Conservation (phyloP, 2,888 invertebrate genomes). For the Abrostola triplasia region DNA sequence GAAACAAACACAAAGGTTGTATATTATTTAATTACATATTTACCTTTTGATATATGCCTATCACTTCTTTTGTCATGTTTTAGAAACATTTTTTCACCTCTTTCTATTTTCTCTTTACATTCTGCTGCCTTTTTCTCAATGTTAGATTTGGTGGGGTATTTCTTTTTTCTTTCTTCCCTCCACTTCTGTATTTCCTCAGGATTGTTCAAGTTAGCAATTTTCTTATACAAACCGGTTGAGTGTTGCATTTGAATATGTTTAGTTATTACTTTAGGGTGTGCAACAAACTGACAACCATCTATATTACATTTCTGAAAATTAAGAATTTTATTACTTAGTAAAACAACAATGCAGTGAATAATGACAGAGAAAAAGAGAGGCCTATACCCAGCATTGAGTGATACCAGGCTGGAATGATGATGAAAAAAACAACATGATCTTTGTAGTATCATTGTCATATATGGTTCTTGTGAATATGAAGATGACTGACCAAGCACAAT, state of each 20-base stretch:
- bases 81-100: constrained; percentile 92
- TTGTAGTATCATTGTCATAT: no score
- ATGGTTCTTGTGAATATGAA: no score
- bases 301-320: constrained; percentile 90
- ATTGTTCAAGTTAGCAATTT: constrained; percentile 92
- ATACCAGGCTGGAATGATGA: no score
- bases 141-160: constrained; percentile 92
- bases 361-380: no score
- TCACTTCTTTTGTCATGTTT: constrained; percentile 68
- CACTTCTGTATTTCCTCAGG: constrained; percentile 95
- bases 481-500: no score
- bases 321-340: not conserved
- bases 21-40: not conserved
- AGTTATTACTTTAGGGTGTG: constrained; percentile 93
- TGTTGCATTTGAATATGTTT: constrained; percentile 95
- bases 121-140: constrained; percentile 90
- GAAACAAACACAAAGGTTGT: not conserved
- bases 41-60: constrained; percentile 61
- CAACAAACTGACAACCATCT: constrained; percentile 94
- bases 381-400: no score
- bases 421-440: no score
- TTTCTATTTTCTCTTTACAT: constrained; percentile 90
- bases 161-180: constrained; percentile 93
- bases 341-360: no score
- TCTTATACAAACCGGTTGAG: constrained; percentile 93